phyloP scores from a whole-genome alignment of 2,113 vertebrate genomes.

The Pardalotus punctatus region DNA sequence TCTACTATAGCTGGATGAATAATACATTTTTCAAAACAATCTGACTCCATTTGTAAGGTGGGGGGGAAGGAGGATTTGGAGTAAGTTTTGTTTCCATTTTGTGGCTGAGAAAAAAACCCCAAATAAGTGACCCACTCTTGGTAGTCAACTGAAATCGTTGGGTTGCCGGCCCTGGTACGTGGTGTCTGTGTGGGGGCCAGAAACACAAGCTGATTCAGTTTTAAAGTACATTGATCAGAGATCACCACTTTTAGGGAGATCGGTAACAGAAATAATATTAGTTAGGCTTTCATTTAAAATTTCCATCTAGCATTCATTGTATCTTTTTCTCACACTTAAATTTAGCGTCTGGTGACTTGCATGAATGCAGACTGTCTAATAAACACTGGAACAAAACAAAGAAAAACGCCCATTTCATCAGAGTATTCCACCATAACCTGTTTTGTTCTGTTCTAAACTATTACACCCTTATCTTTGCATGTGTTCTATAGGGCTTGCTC shows the following conservation, averaged over 20 bases:
- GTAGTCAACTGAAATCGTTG: neutral
- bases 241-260: neutral
- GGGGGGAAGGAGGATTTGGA: neutral
- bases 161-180: neutral
- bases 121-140: neutral
- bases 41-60: neutral
- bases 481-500: neutral
- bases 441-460: neutral
- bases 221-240: neutral
- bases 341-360: neutral
- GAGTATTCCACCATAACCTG: neutral
- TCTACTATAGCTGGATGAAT: neutral
- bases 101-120: neutral
- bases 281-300: neutral
- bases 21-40: neutral
- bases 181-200: neutral
- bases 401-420: neutral
- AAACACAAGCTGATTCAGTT: fast-evolving
- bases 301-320: neutral
- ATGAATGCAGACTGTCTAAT: neutral
- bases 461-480: neutral
- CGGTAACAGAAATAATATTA: neutral
- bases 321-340: neutral
- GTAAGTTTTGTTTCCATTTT: neutral
- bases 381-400: neutral